A percentile compares a stretch with the other conserved stretches of the same genome.
Conservation (phyloP, 92 coral and sea anemone genomes). For the Diadumene lineata region DNA sequence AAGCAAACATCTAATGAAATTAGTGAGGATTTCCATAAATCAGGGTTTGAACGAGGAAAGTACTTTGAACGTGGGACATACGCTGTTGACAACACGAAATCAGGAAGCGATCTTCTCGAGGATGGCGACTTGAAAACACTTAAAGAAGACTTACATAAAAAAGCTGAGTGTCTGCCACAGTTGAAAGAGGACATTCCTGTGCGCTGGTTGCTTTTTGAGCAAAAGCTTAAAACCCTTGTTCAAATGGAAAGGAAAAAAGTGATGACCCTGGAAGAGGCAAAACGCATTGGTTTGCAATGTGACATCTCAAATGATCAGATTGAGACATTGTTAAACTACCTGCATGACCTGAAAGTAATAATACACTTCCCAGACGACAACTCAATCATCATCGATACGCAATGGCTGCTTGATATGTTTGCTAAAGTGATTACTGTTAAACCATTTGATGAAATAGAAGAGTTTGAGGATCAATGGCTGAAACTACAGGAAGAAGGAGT, state of each 20-base stretch:
- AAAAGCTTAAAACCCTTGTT: neutral
- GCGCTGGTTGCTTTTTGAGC: neutral
- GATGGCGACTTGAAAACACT: constrained; percentile 11
- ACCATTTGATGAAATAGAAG: neutral
- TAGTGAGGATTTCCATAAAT: neutral
- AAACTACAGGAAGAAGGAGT: constrained; percentile 26
- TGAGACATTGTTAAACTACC: constrained; percentile 8
- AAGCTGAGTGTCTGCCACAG: constrained; percentile 22
- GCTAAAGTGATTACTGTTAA: constrained; percentile 34
- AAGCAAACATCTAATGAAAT: neutral
- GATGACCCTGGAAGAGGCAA: neutral
- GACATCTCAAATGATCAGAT: neutral
- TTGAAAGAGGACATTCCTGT: constrained; percentile 6
- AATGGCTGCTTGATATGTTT: neutral
- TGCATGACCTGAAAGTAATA: constrained; percentile 51
- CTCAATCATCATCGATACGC: constrained; percentile 41
- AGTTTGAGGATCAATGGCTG: neutral
- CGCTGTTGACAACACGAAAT: constrained; percentile 57
- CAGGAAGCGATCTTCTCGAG: constrained; percentile 23
- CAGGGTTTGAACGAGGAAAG: neutral
- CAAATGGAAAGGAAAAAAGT: neutral
- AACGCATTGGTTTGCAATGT: neutral
- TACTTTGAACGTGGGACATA: neutral
- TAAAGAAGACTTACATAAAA: constrained; percentile 19
- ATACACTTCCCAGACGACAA: constrained; percentile 48